These are phyloP conservation scores for Acheta domesticus DNA, from an alignment of 2,888 invertebrate species.

Conservation along the genomic window DNA sequence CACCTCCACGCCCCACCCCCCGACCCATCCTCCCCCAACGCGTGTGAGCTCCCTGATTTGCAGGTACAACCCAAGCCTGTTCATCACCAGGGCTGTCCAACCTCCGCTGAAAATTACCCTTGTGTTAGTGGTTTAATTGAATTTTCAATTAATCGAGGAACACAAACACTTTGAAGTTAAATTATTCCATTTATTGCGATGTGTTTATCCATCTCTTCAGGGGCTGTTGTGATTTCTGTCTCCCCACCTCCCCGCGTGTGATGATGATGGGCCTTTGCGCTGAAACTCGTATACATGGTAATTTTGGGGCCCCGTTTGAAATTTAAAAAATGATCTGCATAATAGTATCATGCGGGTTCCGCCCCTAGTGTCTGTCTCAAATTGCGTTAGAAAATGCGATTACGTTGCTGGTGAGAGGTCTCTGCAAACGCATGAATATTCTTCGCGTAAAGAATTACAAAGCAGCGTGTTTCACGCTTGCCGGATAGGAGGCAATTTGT, in stretches of 20 bases:
- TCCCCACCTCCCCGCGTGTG: not conserved
- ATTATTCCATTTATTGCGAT: constrained; percentile 18
- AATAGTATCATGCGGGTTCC: not conserved
- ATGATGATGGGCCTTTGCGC: not conserved
- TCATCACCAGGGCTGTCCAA: not conserved
- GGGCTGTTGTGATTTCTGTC: constrained; percentile 18
- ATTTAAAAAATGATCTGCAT: constrained; percentile 18
- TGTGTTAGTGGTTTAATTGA: constrained; percentile 19
- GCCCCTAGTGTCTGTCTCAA: constrained; percentile 1
- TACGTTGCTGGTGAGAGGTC: not conserved
- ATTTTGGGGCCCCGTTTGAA: constrained; percentile 18
- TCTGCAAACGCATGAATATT: not conserved
- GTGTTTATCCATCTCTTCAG: constrained; percentile 18
- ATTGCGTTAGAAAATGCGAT: constrained; percentile 6
- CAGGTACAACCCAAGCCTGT: constrained; percentile 23
- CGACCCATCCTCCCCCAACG: not conserved
- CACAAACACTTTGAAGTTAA: constrained; percentile 18
- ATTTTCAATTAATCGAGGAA: constrained; percentile 12
- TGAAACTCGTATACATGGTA: constrained; percentile 9
- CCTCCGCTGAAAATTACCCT: not conserved
- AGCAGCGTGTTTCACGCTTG: not conserved
- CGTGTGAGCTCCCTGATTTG: constrained; percentile 22
- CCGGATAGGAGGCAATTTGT: too few species aligned
- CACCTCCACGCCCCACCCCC: not conserved
- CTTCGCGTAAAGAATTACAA: not conserved